Conservation (phyloP, 1,140 invertebrate species). For the Reticulitermes speratus region DNA sequence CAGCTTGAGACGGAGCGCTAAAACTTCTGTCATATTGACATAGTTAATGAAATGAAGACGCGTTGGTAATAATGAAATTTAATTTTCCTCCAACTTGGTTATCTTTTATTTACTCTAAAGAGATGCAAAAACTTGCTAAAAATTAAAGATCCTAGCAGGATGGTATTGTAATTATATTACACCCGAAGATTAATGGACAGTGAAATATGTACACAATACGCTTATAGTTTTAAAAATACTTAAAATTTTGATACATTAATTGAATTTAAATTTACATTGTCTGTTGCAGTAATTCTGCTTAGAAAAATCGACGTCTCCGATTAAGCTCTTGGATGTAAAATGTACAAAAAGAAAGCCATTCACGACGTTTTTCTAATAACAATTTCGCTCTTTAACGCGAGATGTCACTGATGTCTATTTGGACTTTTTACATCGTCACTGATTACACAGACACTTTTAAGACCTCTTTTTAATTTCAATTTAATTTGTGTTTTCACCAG, state of each 20-base stretch:
- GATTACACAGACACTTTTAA: too few species aligned
- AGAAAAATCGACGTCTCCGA: neutral
- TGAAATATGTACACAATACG: neutral
- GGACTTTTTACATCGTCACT: too few species aligned
- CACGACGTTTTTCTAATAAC: too few species aligned
- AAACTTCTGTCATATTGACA: neutral
- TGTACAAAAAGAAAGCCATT: too few species aligned
- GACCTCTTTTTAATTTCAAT: too few species aligned
- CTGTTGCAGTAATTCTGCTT: neutral
- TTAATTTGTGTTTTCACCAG: too few species aligned
- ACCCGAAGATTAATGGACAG: neutral
- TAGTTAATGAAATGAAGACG: neutral
- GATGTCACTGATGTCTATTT: too few species aligned
- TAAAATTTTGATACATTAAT: neutral
- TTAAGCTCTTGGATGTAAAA: neutral
- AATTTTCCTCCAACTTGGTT: conserved; percentile 5
- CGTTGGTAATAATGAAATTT: neutral
- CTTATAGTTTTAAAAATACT: neutral
- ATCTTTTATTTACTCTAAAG: neutral
- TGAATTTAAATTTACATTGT: neutral
- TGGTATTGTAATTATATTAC: neutral
- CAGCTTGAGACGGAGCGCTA: neutral
- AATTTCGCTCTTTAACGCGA: too few species aligned
- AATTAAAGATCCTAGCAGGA: neutral
- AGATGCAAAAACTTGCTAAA: neutral